Evolutionary conservation across 2,888 invertebrate species (phyloP).

Genomic region (Drosophila paucipuncta): DNA sequence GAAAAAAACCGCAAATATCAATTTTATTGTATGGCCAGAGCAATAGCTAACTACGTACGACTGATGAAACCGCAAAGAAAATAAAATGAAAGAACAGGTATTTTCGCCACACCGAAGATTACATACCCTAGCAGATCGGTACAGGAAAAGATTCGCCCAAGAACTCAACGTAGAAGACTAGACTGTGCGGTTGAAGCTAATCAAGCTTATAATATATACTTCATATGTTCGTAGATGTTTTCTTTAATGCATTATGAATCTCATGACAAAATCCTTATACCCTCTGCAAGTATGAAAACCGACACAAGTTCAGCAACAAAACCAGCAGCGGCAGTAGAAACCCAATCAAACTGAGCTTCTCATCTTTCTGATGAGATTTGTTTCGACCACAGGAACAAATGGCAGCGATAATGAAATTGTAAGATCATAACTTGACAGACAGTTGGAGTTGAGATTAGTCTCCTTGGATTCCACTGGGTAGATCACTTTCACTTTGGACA

Average conservation of each 20-base stretch:
- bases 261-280: too few species aligned
- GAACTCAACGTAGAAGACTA: background rate
- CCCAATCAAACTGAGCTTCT: slow-evolving; percentile 51
- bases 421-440: slow-evolving; percentile 39
- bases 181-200: background rate
- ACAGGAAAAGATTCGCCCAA: background rate
- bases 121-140: background rate
- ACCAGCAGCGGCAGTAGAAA: slow-evolving; percentile 24
- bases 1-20: slow-evolving; percentile 73
- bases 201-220: background rate
- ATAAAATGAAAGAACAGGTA: background rate
- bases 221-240: background rate
- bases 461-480: slow-evolving; percentile 29
- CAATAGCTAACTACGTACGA: slow-evolving; percentile 24
- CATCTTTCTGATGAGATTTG: slow-evolving; percentile 40
- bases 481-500: slow-evolving; percentile 56
- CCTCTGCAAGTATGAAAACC: background rate
- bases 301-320: background rate
- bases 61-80: slow-evolving; percentile 39
- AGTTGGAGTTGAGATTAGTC: slow-evolving; percentile 3
- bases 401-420: slow-evolving; percentile 66
- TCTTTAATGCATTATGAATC: background rate
- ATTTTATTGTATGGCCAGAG: slow-evolving; percentile 66
- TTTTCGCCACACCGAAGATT: background rate
- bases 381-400: slow-evolving; percentile 59